A percentile compares a stretch with the other conserved stretches of the same genome.
Conservation (phyloP, 2,113 vertebrate species). For the Psittacula cyanocephala region DNA sequence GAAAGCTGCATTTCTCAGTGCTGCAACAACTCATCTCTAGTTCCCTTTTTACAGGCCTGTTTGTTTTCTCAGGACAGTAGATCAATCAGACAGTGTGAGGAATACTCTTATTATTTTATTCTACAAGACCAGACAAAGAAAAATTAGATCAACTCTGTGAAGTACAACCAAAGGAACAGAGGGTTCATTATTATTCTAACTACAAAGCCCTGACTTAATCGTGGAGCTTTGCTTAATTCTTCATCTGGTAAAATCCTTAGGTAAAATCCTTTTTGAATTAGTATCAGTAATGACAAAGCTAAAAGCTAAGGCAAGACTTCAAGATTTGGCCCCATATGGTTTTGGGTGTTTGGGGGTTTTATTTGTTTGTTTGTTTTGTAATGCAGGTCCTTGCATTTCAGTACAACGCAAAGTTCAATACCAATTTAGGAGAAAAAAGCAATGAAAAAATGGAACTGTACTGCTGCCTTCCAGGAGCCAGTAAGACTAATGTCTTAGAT, state of each 20-base stretch:
- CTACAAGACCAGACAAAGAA: background rate
- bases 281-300: background rate
- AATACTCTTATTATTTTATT: background rate
- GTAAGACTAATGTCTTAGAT: constrained; percentile 77
- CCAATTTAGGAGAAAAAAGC: constrained; percentile 38
- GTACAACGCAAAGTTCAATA: constrained; percentile 26
- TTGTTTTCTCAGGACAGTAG: background rate
- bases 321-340: background rate
- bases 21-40: background rate
- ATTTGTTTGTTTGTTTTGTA: background rate
- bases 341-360: background rate
- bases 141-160: constrained; percentile 18
- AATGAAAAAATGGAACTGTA: constrained; percentile 16
- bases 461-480: constrained; percentile 56
- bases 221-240: background rate
- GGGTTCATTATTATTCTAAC: background rate
- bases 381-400: background rate
- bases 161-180: background rate
- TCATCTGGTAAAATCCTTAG: background rate
- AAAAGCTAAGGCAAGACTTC: background rate
- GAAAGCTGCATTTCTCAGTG: background rate
- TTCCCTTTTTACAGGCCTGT: background rate
- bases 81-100: background rate
- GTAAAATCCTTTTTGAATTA: constrained; percentile 1
- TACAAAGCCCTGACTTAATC: background rate